Conservation (phyloP, 2,797 vertebrate species). For the Crocodylus rhombifer region DNA sequence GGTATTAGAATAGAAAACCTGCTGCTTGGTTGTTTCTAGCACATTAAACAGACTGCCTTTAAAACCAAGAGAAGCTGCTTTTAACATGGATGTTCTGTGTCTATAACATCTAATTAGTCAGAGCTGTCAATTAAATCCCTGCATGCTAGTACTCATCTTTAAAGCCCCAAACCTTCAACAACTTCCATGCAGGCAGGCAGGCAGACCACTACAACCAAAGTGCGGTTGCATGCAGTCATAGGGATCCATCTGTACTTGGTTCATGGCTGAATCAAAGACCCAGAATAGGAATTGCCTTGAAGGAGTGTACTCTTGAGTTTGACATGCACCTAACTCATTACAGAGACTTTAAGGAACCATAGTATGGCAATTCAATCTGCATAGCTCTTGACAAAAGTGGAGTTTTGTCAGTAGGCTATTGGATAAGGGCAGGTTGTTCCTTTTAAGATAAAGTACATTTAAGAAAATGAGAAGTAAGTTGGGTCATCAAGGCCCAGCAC, state of each 20-base stretch:
- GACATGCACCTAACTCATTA: neutral
- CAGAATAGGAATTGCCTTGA: neutral
- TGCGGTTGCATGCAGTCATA: neutral
- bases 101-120: neutral
- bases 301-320: slow-evolving; percentile 11
- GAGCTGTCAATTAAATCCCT: neutral
- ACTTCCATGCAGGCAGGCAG: neutral
- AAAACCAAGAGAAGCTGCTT: neutral
- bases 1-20: neutral
- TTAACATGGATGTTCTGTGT: neutral
- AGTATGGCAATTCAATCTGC: slow-evolving; percentile 27
- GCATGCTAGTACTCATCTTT: neutral
- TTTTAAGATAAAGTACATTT: slow-evolving; percentile 10
- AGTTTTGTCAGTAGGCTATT: neutral
- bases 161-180: neutral
- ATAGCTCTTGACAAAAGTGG: neutral
- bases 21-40: neutral
- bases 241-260: neutral
- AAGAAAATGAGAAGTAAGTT: neutral
- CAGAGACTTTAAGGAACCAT: slow-evolving; percentile 16
- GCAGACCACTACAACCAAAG: neutral
- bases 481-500: neutral
- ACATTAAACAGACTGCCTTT: neutral
- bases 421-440: neutral
- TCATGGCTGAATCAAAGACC: slow-evolving; percentile 17